Evolutionary conservation across 2,797 vertebrate genomes (phyloP), one percentile per base, ranked within the genome.

Genomic region (Acomys russatus): DNA sequence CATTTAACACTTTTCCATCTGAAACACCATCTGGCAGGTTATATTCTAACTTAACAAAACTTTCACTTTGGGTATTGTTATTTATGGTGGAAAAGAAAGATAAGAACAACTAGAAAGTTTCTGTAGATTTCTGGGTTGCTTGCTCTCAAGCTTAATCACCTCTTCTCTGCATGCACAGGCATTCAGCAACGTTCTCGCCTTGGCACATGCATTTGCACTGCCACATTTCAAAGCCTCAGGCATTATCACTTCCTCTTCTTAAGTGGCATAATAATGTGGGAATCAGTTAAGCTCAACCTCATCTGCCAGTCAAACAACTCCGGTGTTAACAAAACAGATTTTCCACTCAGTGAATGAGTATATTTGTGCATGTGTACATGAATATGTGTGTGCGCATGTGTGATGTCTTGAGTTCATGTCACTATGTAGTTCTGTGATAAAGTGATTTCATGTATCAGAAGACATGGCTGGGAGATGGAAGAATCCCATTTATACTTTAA

Each of bases 281-380:
- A 97, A 98, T 96, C 97, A 94, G 97, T 98, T 98, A 98, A 98
- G 98, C 98, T 98, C 98, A 98, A 98, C 97, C 98, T 98, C 97
- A 98, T 97, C 98, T 99, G 98, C 98, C 99, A 99, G 97, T 98
- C 98, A 99, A 99, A 98, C 98, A 98, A 96, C 96, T 98, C 97
- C 90, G 94, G 79, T 97, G 98, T 98, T 98, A 98, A 98, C 97
- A 98, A 98, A 98, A 98, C 97, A 96, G 74, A 96, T 97, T 97
- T 98, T 96, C 97, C 96, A 98, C 93, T 98, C 94, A 82, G 1
- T 98, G 95, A 97, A 96, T 49, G 94, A 97, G 96, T 51, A 51
- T 98, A 95, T 90, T 85, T 73, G 49, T 35, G 51, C n/a, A 56
- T 35, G 14, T 56, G 85, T 97, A 84, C 97, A 96, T 96, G 94